Base-by-base conservation (phyloP, 2,888 invertebrate genomes). In the Synanthedon myopaeformis region DNA sequence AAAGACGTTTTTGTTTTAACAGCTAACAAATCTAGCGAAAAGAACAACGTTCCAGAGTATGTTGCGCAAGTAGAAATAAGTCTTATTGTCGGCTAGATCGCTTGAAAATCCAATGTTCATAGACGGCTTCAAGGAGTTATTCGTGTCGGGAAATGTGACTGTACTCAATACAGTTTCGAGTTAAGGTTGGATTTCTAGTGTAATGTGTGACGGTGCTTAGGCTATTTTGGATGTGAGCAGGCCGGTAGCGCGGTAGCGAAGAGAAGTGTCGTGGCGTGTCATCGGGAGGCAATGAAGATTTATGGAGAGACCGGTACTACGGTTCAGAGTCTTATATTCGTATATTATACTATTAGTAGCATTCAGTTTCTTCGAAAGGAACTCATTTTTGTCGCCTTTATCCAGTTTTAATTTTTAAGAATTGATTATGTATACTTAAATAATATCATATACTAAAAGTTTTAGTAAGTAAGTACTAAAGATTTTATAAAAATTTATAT, bases 231-330 rank as follows among this genome's bases (percentile, higher is more conserved):
- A 60, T 59, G 55, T 58, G 68, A 56, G 56, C 57, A 57, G 53
- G 60, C 65, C 66, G 64, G 78, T 72, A 79, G 82, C 82, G 79
- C 85, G 83, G 85, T 84, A 85, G 85, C 85, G 75, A 72, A 55
- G 74, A 79, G 82, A 83, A 79, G 83, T 85, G 87, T 85, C 86
- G 86, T 76, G 82, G 83, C 81, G 73, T 86, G 87, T 87, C 86
- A 85, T 86, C 86, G 84, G 77, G 79, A 80, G 79, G 82, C 83
- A 84, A 86, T 86, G 85, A 86, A 87, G 87, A 86, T 87, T 87
- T 86, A 87, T 85, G 86, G 81, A 79, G 82, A 75, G 74, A 69
- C 77, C 74, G 74, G 77, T 75, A 75, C 77, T 59, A 56, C 61
- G 55, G 57, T 53, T 50, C 52, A 52, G 42, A 42, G 45, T 73